These are phyloP conservation scores for Neoarius graeffei DNA, from an alignment of 2,113 vertebrate genomes.

Conservation along the genomic window DNA sequence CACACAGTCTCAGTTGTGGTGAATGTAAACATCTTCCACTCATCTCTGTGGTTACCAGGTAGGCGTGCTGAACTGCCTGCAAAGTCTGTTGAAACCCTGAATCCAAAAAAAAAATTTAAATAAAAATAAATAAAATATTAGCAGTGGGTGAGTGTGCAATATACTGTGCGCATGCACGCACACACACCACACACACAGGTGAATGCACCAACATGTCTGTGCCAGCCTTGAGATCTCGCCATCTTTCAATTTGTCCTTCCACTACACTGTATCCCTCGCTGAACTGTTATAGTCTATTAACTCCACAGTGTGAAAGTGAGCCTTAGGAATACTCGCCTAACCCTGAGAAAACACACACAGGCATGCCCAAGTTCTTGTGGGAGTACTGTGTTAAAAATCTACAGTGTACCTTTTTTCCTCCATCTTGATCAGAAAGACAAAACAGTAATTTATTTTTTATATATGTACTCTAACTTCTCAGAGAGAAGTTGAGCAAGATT, in stretches of 20 bases:
- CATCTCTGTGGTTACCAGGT: constrained; percentile 43
- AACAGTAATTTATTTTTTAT: not conserved
- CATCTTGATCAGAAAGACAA: not conserved
- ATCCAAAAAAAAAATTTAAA: not conserved
- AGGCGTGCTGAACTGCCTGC: constrained; percentile 37
- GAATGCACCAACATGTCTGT: constrained; percentile 20
- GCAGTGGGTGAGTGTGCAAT: constrained; percentile 35
- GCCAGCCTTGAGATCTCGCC: constrained; percentile 39
- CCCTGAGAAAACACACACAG: constrained; percentile 42
- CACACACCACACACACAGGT: constrained; percentile 16
- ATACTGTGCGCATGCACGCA: not conserved
- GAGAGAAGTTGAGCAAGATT: not conserved
- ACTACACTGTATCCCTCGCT: constrained; percentile 57
- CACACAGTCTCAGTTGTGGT: constrained; percentile 3
- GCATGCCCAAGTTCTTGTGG: not conserved
- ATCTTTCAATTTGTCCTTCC: constrained; percentile 45
- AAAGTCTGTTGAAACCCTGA: constrained; percentile 36
- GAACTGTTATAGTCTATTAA: constrained; percentile 70
- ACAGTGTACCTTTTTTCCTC: not conserved
- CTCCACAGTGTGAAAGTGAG: constrained; percentile 64
- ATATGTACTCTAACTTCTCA: not conserved
- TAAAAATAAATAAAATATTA: not conserved
- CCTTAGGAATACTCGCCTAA: constrained; percentile 52
- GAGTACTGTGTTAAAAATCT: not conserved
- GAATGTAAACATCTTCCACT: constrained; percentile 39